Conservation (phyloP, 2,113 vertebrate genomes). For the Clarias macrocephalus region DNA sequence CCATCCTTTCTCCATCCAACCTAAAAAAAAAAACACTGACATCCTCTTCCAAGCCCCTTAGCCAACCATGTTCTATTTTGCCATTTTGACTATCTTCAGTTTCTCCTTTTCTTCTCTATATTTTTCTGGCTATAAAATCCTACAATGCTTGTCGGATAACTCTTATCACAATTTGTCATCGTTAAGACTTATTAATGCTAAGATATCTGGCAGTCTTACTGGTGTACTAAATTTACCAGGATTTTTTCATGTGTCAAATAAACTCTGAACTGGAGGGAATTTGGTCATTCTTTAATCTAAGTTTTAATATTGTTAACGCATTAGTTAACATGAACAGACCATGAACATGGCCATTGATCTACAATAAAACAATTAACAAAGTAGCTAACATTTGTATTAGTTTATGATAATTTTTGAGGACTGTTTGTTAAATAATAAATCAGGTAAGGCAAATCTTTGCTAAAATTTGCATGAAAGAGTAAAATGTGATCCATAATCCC, state of each 20-base stretch:
- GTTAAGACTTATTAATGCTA: background rate
- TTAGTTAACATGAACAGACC: background rate
- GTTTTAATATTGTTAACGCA: background rate
- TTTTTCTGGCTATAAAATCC: background rate
- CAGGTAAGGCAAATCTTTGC: background rate
- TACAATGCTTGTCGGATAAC: background rate
- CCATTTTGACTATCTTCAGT: background rate
- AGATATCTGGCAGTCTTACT: slow-evolving; percentile 4
- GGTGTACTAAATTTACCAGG: background rate
- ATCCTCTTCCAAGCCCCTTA: background rate
- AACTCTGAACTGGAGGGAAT: background rate
- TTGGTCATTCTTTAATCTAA: background rate
- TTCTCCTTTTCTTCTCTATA: background rate
- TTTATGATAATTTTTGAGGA: background rate
- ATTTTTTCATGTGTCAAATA: background rate
- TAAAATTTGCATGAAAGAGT: background rate
- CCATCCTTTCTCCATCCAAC: slow-evolving; percentile 19
- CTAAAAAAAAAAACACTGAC: background rate
- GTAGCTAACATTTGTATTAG: background rate
- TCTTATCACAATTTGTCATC: background rate
- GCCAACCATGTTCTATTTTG: background rate
- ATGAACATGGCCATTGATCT: background rate
- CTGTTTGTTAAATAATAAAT: background rate
- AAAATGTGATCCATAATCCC: background rate
- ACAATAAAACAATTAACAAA: background rate